Conservation (phyloP, 1,140 invertebrate genomes). For the Acromyrmex charruanus region DNA sequence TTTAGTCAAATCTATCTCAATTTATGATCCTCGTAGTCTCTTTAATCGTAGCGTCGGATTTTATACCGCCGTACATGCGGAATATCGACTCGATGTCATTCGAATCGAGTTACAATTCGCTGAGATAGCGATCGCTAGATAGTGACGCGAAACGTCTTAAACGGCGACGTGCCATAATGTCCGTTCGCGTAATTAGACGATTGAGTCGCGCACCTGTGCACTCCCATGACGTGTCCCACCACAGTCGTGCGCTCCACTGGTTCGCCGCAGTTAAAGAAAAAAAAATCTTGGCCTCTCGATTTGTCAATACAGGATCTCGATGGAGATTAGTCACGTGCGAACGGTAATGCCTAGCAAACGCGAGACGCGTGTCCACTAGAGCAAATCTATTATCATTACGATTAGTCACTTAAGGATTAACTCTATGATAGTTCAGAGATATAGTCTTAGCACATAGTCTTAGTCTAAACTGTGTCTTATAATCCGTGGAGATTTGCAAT, state of each 20-base stretch:
- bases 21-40: conserved; percentile 33
- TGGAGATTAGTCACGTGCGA: conserved; percentile 79
- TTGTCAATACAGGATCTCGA: conserved; percentile 81
- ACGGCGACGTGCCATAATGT: conserved; percentile 73
- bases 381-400: conserved; percentile 32
- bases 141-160: conserved; percentile 66
- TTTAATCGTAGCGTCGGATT: not conserved
- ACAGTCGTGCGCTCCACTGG: conserved; percentile 30
- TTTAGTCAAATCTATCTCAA: conserved; percentile 35
- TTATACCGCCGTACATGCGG: not conserved
- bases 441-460: conserved; percentile 22
- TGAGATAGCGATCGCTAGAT: conserved; percentile 30
- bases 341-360: conserved; percentile 73
- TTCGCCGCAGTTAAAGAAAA: conserved; percentile 43
- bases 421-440: not conserved
- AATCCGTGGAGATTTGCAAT: not conserved
- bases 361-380: conserved; percentile 58
- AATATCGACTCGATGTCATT: conserved; percentile 12
- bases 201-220: conserved; percentile 77
- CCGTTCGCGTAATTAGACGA: conserved; percentile 78
- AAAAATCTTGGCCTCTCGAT: conserved; percentile 72
- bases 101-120: not conserved
- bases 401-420: conserved; percentile 51
- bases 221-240: conserved; percentile 74
- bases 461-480: not conserved